Evolutionary conservation across 2,113 vertebrate species (phyloP).

Genomic region (Rhineura floridana): DNA sequence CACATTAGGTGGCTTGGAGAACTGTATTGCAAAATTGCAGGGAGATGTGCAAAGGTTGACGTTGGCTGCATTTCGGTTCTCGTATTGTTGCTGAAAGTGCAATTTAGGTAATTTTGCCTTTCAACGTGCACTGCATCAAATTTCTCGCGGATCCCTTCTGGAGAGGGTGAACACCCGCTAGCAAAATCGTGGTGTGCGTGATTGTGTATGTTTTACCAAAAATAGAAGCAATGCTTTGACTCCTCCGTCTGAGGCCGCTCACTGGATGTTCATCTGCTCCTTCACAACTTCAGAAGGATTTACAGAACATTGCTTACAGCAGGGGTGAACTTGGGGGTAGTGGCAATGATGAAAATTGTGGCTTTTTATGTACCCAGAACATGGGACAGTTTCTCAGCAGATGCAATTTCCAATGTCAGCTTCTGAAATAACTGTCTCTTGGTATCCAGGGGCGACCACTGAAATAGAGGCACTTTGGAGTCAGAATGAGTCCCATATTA

Average conservation of each 20-base stretch:
- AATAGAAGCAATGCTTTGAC: too few relatives aligned
- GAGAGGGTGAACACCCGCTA: not conserved
- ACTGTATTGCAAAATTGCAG: too few relatives aligned
- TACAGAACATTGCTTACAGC: not conserved
- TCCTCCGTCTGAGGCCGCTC: not conserved
- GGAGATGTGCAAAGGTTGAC: too few relatives aligned
- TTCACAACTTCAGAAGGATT: not conserved
- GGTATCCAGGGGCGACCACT: slow-evolving; percentile 12
- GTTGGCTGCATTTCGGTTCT: too few relatives aligned
- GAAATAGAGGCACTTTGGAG: not conserved
- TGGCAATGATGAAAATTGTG: not conserved
- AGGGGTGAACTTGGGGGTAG: not conserved
- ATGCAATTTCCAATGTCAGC: slow-evolving; percentile 1
- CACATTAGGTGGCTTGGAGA: too few relatives aligned
- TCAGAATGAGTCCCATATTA: not conserved
- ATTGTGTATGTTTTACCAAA: too few relatives aligned
- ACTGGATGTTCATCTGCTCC: not conserved
- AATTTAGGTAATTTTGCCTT: too few relatives aligned
- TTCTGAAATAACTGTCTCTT: not conserved
- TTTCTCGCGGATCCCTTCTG: not conserved
- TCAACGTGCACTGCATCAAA: too few relatives aligned
- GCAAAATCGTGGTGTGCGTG: too few relatives aligned
- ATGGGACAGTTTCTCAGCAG: not conserved
- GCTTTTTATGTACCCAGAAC: not conserved
- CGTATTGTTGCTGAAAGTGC: too few relatives aligned